phyloP scores from a whole-genome alignment of 1,140 invertebrate species.

The Pseudoatta argentina region DNA sequence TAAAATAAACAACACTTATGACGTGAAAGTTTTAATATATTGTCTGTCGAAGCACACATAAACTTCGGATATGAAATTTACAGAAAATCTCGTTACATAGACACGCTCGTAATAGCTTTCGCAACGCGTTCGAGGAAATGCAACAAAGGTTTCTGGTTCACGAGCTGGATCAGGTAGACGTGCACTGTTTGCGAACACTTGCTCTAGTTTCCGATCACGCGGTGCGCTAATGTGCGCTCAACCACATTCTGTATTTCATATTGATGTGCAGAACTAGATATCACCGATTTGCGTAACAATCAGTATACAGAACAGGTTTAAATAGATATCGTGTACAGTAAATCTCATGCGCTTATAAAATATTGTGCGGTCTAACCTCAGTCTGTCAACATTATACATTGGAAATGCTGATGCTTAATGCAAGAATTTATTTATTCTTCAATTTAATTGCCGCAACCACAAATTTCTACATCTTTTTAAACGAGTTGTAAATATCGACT shows the following conservation, averaged over 20 bases:
- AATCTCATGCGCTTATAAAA: conserved; percentile 27
- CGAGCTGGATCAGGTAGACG: conserved; percentile 71
- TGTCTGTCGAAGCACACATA: conserved; percentile 15
- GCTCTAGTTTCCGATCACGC: conserved; percentile 73
- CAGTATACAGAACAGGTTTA: neutral
- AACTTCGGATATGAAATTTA: conserved; percentile 56
- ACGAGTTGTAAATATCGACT: neutral
- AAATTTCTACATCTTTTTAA: conserved; percentile 6
- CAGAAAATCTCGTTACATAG: conserved; percentile 45
- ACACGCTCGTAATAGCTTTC: conserved; percentile 60
- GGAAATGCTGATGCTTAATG: conserved; percentile 2
- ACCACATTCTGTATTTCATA: conserved; percentile 73
- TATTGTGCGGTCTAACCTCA: conserved; percentile 29
- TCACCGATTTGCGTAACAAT: conserved; percentile 48
- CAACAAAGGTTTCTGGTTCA: conserved; percentile 68
- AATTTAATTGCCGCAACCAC: neutral
- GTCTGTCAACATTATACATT: conserved; percentile 20
- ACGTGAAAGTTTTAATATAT: neutral
- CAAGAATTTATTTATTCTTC: neutral
- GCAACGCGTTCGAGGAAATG: conserved; percentile 49
- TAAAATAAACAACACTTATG: neutral
- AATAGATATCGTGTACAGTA: conserved; percentile 18
- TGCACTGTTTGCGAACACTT: conserved; percentile 70
- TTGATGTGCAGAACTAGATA: conserved; percentile 64
- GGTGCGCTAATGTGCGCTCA: conserved; percentile 70